Evolutionary conservation across 2,888 invertebrate genomes (phyloP), one percentile per base, ranked within the genome.

Genomic region (Euclidia mi): DNA sequence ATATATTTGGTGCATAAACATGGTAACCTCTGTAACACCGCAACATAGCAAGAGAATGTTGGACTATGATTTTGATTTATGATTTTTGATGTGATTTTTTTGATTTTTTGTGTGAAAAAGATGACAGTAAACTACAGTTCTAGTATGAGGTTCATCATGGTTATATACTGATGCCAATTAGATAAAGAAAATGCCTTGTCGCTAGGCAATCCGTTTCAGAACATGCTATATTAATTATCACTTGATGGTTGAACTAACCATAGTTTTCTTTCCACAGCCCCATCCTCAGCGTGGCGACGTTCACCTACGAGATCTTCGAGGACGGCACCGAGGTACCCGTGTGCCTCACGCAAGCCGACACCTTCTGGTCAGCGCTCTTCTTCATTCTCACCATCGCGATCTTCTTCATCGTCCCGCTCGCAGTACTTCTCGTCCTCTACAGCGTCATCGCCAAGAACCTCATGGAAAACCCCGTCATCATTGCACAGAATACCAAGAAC

Each of bases 361-460:
- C 96, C 56, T 95, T 96, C 80, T 97, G 98, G 97, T 96, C 97
- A 40, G 96, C 96, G 14, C 92, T 96, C 43, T 98, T 97, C 95
- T 97, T 98, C 94, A 95, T 98, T 68, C 95, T 96, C 65, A 97
- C 97, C 78, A 97, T 98, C 75, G 95, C 97, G 0, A 77, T 98
- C 51, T 98, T 99, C 95, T 98, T 98, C 94, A 96, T 97, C 75
- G 87, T 98, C 37, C 98, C 98, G 0, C 95, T 98, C 45, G 95
- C 96, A 61, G 96, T 98, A 34, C 95, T 99, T 12, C 95, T 98
- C 14, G 95, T 97, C 18, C 94, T 98, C 20, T 99, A 98, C 92
- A 96, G 97, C 62, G 95, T 98, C 71, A 98, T 98, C 71, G 98
- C 98, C 15, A 96, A 96, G 74, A 97, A 98, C 82, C 95, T 98